phyloP scores from a whole-genome alignment of 2,888 invertebrate genomes.

The Ennomos quercinarius region DNA sequence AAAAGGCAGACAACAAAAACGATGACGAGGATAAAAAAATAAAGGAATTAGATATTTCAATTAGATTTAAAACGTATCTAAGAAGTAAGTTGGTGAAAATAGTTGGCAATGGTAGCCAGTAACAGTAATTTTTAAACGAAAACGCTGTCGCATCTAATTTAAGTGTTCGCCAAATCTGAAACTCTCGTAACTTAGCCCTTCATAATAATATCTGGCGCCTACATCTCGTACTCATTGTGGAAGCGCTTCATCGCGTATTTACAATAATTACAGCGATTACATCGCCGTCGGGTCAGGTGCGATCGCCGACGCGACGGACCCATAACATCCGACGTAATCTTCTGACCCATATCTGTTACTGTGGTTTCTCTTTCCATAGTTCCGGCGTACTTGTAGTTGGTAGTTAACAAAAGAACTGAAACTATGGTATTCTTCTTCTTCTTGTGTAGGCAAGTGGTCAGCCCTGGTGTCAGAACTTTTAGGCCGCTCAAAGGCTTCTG shows the following conservation, averaged over 20 bases:
- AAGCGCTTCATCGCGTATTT: constrained; percentile 56
- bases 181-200: constrained; percentile 23
- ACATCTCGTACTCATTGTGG: constrained; percentile 53
- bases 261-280: constrained; percentile 68
- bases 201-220: constrained; percentile 54
- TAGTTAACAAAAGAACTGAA: no score
- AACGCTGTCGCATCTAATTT: neutral
- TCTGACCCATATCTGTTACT: constrained; percentile 20
- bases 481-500: no score
- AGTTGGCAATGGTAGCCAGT: no score
- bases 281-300: constrained; percentile 58
- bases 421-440: no score
- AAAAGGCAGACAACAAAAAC: no score
- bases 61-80: no score
- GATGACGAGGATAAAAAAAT: no score
- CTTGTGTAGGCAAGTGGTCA: no score
- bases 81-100: no score
- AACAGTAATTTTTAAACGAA: no score
- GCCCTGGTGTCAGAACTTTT: no score
- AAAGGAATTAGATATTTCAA: no score
- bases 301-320: constrained; percentile 35
- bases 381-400: neutral
- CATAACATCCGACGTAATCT: constrained; percentile 41
- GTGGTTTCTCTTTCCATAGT: constrained; percentile 24
- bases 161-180: neutral